Evolutionary conservation across 2,797 vertebrate genomes (phyloP).

Genomic region (Lepilemur septentrionalis): DNA sequence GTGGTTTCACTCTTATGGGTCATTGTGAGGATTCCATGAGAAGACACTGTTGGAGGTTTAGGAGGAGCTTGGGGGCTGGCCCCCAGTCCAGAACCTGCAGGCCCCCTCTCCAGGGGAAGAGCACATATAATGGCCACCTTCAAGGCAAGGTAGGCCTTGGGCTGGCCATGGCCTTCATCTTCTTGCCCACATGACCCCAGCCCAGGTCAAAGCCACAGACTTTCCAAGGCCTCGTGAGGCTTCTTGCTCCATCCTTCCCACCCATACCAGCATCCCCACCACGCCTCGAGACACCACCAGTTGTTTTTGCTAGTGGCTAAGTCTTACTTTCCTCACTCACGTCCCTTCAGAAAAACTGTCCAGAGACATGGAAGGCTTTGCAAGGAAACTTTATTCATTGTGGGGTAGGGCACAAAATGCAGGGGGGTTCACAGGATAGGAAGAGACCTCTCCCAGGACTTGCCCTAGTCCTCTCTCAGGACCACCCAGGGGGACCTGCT

Average conservation of each 20-base stretch:
- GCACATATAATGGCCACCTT: neutral
- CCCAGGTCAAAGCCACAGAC: neutral
- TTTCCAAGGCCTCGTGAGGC: neutral
- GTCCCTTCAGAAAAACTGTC: neutral
- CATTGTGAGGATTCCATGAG: neutral
- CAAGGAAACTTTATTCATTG: conserved; percentile 28
- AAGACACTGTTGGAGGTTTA: neutral
- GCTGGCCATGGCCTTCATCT: neutral
- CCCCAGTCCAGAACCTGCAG: neutral
- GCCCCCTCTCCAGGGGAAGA: neutral
- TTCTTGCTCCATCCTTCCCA: neutral
- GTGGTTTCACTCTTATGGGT: neutral
- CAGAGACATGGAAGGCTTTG: neutral
- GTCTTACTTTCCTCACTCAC: neutral
- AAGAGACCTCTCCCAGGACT: neutral
- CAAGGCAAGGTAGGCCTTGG: neutral
- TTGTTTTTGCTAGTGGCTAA: neutral
- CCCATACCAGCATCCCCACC: neutral
- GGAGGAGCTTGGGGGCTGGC: neutral
- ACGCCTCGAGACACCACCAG: neutral
- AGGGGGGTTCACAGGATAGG: neutral
- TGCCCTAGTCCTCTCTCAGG: neutral
- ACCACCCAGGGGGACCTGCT: neutral
- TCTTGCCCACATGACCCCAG: neutral
- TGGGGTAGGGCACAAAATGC: neutral